Evolutionary conservation across 2,888 invertebrate species (phyloP).

Genomic region (Trissolcus brochymenae): DNA sequence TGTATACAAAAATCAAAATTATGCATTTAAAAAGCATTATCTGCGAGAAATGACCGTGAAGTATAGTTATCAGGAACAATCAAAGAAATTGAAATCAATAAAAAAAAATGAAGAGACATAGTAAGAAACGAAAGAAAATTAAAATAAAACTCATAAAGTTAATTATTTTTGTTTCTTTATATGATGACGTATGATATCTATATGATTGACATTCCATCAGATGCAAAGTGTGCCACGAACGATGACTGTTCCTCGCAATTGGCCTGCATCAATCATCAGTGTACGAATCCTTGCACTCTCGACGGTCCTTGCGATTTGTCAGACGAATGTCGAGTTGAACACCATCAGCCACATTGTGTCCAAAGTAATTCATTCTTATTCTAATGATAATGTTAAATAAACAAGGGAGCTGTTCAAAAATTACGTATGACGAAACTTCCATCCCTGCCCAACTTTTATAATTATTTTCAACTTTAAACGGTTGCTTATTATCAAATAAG

Average conservation of each 20-base stretch:
- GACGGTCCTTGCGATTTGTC: conserved; percentile 85
- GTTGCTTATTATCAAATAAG: too few species aligned
- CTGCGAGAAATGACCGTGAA: neutral
- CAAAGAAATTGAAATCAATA: neutral
- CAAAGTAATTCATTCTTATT: conserved; percentile 79
- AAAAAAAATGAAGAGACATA: neutral
- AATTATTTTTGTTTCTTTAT: neutral
- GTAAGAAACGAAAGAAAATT: neutral
- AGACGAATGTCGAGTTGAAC: conserved; percentile 88
- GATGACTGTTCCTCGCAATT: conserved; percentile 87
- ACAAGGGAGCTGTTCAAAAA: too few species aligned
- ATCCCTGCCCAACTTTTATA: too few species aligned
- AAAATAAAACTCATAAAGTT: neutral
- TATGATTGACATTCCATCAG: conserved; percentile 75
- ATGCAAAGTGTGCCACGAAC: conserved; percentile 87
- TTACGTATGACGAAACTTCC: too few species aligned
- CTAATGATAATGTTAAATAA: neutral
- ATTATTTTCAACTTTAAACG: too few species aligned
- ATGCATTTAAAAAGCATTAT: neutral
- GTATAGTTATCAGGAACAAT: neutral
- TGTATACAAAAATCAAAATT: conserved; percentile 41
- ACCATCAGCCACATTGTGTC: conserved; percentile 90
- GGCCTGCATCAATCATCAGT: conserved; percentile 87
- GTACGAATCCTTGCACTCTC: conserved; percentile 88
- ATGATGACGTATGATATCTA: conserved; percentile 41